Evolutionary conservation across 2,797 vertebrate genomes (phyloP), one percentile per base, ranked within the genome.

Genomic region (Falco novaeseelandiae): DNA sequence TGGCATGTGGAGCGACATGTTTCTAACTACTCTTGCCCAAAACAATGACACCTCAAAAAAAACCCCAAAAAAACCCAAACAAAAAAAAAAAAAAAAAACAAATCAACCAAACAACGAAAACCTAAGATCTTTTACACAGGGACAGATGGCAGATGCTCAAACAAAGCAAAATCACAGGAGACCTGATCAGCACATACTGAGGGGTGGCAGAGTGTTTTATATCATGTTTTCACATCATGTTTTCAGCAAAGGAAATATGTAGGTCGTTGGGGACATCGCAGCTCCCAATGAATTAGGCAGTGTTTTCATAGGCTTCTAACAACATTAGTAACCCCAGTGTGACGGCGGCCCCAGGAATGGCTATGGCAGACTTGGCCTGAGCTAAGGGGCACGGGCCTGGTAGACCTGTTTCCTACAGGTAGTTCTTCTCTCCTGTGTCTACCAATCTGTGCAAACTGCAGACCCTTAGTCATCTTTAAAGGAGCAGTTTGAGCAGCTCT

Each of bases 291-390:
- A 58, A 74, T 46, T 14, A 36, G 70, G 29, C 44, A 36, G 22
- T 1, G 34, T 38, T 71, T 34, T 73, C 27, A 3, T 10, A 4
- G 17, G 3, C 30, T 80, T 49, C 66, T 48, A n/a, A 2, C 11
- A 12, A 3, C 1, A 0, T 10, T 8, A 49, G 48, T 49, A 70
- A 13, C 14, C 8, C 46, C 6, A 19, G 11, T 2, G 3, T 36
- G 34, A 42, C 40, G 10, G 3, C 22, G 38, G 57, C 32, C 44
- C n/a, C 10, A 13, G 66, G 23, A 8, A 29, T 74, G 86, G 18
- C 40, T 57, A 1, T 30, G 89, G 42, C 54, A 67, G 26, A 14
- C 20, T 30, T 34, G 34, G 27, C 59, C 67, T 59, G 52, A 72
- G 40, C 73, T 51, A 21, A n/a, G 61, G 78, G 76, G 8, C 27